Percentiles rank a stretch among this genome's conserved stretches.
Conservation (phyloP, 1,140 invertebrate genomes). For the Aradophagus sp. region DNA sequence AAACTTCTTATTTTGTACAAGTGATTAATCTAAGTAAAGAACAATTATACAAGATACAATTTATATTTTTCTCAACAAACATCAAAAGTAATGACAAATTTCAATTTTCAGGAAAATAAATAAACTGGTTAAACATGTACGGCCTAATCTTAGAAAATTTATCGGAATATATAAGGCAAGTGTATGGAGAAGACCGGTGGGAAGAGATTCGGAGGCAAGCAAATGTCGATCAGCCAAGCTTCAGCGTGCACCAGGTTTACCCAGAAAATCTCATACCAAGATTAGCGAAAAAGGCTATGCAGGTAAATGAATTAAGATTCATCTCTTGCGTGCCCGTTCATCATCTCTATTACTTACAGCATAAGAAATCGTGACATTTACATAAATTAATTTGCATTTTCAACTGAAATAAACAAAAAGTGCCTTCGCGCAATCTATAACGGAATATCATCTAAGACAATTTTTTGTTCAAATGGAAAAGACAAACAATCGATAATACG, state of each 20-base stretch:
- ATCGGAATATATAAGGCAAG: slow-evolving; percentile 90
- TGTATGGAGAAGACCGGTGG: slow-evolving; percentile 95
- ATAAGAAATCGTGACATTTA: too few relatives aligned
- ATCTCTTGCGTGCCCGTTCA: not conserved
- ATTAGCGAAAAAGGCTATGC: slow-evolving; percentile 87
- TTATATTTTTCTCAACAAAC: too few relatives aligned
- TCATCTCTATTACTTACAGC: not conserved
- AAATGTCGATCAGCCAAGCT: slow-evolving; percentile 88
- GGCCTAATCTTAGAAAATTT: slow-evolving; percentile 94
- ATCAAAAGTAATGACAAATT: not conserved
- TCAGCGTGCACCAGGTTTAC: slow-evolving; percentile 94
- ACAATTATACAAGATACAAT: too few relatives aligned
- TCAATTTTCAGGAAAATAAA: slow-evolving; percentile 34
- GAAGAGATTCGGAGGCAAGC: slow-evolving; percentile 88
- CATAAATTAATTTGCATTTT: too few relatives aligned
- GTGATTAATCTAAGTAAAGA: too few relatives aligned
- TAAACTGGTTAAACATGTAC: slow-evolving; percentile 84
- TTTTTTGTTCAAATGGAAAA: too few relatives aligned
- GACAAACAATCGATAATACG: too few relatives aligned
- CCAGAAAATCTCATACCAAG: slow-evolving; percentile 90
- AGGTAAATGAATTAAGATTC: slow-evolving; percentile 78
- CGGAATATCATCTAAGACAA: too few relatives aligned
- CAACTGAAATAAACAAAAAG: too few relatives aligned
- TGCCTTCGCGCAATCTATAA: too few relatives aligned
- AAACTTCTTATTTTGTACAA: too few relatives aligned